Percentiles rank a stretch among this genome's conserved stretches.
Conservation (phyloP, 2,797 vertebrate species). For the Gadopsis bispinosus region DNA sequence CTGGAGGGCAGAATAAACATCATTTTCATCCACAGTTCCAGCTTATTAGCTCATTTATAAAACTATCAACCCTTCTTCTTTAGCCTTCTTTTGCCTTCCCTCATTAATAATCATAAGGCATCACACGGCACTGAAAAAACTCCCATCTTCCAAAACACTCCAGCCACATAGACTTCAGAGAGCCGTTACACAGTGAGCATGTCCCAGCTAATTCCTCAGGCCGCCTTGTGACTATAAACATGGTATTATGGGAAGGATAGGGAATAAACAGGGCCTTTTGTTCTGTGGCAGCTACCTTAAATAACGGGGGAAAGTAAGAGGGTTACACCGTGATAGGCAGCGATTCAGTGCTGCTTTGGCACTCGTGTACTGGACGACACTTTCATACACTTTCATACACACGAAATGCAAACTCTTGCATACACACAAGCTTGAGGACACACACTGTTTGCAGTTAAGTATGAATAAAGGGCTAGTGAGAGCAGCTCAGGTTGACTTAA, state of each 20-base stretch:
- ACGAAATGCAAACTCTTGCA: conserved; percentile 52
- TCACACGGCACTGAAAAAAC: conserved; percentile 25
- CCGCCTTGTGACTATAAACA: conserved; percentile 70
- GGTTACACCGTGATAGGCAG: conserved; percentile 66
- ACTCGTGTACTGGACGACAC: conserved; percentile 1
- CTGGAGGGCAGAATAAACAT: conserved; percentile 63
- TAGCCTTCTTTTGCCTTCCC: conserved; percentile 9
- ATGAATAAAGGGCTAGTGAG: conserved; percentile 60
- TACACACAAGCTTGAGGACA: conserved; percentile 19
- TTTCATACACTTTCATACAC: neutral
- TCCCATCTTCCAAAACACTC: conserved; percentile 16
- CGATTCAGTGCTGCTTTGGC: conserved; percentile 43
- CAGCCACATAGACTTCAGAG: conserved; percentile 16
- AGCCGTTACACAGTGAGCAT: conserved; percentile 51
- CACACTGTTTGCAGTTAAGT: conserved; percentile 46
- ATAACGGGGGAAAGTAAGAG: conserved; percentile 62
- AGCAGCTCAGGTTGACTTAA: conserved; percentile 76
- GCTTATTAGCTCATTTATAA: conserved; percentile 17
- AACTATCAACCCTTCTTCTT: conserved; percentile 12
- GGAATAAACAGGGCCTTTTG: conserved; percentile 69
- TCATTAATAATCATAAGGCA: conserved; percentile 49
- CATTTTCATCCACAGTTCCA: neutral
- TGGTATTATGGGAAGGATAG: conserved; percentile 51
- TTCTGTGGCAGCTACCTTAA: conserved; percentile 53
- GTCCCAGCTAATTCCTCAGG: conserved; percentile 57